Evolutionary conservation across 2,113 vertebrate species (phyloP), one percentile per base, ranked within the genome.

Genomic region (Bubo blakistoni): DNA sequence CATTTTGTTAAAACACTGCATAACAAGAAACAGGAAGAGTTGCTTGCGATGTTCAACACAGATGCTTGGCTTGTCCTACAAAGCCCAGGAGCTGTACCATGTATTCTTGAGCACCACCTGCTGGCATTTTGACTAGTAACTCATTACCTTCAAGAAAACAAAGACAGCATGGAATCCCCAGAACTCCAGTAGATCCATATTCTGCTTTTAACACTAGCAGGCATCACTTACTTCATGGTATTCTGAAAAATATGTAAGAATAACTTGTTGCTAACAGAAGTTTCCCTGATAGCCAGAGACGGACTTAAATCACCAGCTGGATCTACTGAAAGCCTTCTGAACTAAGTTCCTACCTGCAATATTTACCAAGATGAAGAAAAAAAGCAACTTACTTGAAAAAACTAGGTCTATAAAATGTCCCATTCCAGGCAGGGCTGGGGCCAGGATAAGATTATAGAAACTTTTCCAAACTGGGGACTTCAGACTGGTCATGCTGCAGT

Each of bases 81-180:
- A 81, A 87, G 87, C 32, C 65, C 86, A 88, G 61, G 85, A 65
- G 40, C 59, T 59, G 77, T 32, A 91, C 55, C 73, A 17, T 1
- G 46, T n/a, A 79, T 81, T 94, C 92, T 92, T 82, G 49, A 91
- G 86, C 91, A 92, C 82, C 86, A 96, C 78, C 76, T 96, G 89
- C 52, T 87, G 58, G 72, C 20, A 90, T 79, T 62, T 57, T 29
- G 40, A 52, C 82, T 65, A n/a, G 63, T 52, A 81, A 61, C 34
- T 71, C 3, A 1, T 26, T 20, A 69, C 18, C 38, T 82, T 49
- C 36, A 38, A 15, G 26, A 46, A 65, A 46, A 72, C 17, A 77
- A 72, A 61, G 55, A 51, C 5, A 4, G 29, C 30, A 30, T 11
- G 54, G 61, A 46, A 49, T 15, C 44, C 57, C 14, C 34, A 52